phyloP scores from a whole-genome alignment of 2,888 invertebrate species.

The Nomada goodeniana region DNA sequence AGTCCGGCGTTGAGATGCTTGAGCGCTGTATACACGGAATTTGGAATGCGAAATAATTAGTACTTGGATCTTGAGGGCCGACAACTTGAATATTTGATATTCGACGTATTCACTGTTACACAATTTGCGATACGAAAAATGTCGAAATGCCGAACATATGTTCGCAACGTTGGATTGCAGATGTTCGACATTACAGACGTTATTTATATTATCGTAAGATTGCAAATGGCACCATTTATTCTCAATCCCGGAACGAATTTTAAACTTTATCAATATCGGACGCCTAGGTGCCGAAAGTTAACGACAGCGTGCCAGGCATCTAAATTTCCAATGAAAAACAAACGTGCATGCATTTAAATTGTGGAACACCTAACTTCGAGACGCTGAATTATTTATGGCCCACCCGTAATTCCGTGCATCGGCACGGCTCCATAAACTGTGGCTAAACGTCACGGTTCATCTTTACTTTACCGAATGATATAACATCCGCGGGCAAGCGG shows the following conservation, averaged over 20 bases:
- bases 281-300: too few relatives aligned
- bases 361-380: neutral
- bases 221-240: too few relatives aligned
- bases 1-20: too few relatives aligned
- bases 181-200: too few relatives aligned
- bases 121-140: neutral
- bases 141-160: neutral
- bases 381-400: constrained; percentile 12
- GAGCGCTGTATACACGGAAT: too few relatives aligned
- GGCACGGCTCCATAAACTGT: neutral
- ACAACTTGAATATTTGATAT: neutral
- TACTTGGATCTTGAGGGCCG: neutral
- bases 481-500: constrained; percentile 7
- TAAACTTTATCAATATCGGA: too few relatives aligned
- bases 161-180: neutral
- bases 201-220: too few relatives aligned
- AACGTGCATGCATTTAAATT: neutral
- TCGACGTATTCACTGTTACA: neutral
- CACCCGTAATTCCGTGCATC: neutral
- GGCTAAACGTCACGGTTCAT: neutral
- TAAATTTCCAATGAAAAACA: neutral
- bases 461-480: constrained; percentile 4
- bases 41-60: neutral
- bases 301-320: too few relatives aligned
- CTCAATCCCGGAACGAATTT: too few relatives aligned